phyloP scores from a whole-genome alignment of 2,797 vertebrate genomes.

The Malurus splendens region DNA sequence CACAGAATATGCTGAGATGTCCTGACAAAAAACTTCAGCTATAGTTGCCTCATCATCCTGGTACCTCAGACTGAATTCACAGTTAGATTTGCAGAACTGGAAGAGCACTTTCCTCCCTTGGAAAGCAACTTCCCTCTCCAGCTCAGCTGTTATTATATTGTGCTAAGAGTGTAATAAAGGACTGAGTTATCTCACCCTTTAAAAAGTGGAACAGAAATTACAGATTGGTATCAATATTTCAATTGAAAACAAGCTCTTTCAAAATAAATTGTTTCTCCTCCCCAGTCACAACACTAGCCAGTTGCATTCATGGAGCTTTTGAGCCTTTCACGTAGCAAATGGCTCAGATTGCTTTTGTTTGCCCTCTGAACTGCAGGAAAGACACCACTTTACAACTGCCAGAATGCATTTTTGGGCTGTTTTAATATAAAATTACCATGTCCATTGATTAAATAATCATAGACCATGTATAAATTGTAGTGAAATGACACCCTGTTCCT shows the following conservation, averaged over 20 bases:
- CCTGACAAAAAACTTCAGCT: background rate
- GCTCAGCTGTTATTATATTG: too few relatives aligned
- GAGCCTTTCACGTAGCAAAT: background rate
- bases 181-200: background rate
- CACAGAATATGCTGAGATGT: background rate
- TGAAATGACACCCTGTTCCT: background rate
- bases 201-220: background rate
- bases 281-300: background rate
- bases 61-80: background rate
- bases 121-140: background rate
- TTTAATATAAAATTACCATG: background rate
- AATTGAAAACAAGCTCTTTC: background rate
- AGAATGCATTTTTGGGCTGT: fast-evolving
- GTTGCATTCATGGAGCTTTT: background rate
- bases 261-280: background rate
- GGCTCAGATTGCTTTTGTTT: background rate
- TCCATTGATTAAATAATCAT: background rate
- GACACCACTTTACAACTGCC: background rate
- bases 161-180: background rate
- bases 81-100: background rate
- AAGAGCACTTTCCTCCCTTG: background rate
- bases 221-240: background rate
- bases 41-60: background rate
- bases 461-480: background rate
- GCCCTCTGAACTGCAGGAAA: background rate